Base-by-base conservation (phyloP, 1,140 invertebrate species). In the Colletes gigas region DNA sequence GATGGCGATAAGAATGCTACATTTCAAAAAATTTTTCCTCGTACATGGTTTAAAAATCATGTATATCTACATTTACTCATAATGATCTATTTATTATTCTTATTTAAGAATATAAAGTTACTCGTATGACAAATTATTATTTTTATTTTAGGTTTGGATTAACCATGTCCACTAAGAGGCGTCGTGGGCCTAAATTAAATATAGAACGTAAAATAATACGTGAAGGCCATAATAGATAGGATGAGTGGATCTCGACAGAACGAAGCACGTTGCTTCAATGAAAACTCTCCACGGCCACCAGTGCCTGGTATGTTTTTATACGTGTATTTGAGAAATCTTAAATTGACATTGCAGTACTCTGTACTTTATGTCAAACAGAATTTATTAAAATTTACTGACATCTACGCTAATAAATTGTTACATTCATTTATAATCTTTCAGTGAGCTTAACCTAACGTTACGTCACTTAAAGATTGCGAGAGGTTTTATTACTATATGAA, bases 221-320 rank as follows among this genome's bases (percentile, higher is more conserved):
- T 85, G 90, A 91, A 79, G 92, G 89, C 87, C 90, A 91, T 89
- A 91, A 92, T 87, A 93, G 92, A 93, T 93, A 93, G 93, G 90
- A 93, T 93, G 93, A 93, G 91, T 88, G 90, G 90, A 90, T 88
- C 90, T 92, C 91, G 88, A 89, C 92, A 92, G 80, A 92, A 88
- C 84, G 92, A 93, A 93, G 90, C 89, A 82, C 92, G 92, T 85
- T 92, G 91, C 89, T 94, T 94, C 92, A 93, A 94, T 90, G 93
- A 94, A 86, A 94, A 94, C 88, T 93, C 93, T 90, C 94, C 94
- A 75, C 91, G 94, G 89, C 94, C 94, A 83, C 94, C 94, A 77
- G 93, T 94, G 85, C 93, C 93, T 90, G 93, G 93, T 93, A 90
- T 91, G 83, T 82, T 70, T 70, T 52, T 44, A 83, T 30, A 21